Evolutionary conservation across 2,888 invertebrate species (phyloP).

Genomic region (Oasisia sp.): DNA sequence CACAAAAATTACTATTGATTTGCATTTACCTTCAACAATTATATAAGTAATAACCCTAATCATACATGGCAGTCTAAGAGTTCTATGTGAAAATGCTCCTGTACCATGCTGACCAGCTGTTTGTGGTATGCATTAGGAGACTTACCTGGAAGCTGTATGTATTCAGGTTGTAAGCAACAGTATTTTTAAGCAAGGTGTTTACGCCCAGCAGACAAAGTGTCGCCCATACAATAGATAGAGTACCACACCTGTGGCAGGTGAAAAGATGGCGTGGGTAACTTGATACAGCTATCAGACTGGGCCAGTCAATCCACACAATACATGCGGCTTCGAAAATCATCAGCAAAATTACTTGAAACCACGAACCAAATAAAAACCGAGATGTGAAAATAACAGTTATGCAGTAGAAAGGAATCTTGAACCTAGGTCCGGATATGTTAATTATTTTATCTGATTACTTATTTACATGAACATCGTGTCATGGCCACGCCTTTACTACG

Average conservation of each 20-base stretch:
- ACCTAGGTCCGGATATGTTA: not conserved
- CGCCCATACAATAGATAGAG: not conserved
- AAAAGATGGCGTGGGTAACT: not conserved
- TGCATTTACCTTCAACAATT: too few relatives aligned
- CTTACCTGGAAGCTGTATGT: not conserved
- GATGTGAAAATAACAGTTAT: not conserved
- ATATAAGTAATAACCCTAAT: not conserved
- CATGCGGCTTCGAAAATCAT: not conserved
- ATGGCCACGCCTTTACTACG: not conserved
- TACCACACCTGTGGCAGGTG: not conserved
- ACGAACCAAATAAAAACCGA: not conserved
- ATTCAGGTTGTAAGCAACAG: not conserved
- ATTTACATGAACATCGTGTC: not conserved
- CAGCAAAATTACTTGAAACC: too few relatives aligned
- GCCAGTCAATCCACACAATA: not conserved
- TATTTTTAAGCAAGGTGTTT: not conserved
- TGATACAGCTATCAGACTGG: not conserved
- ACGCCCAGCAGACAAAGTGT: not conserved
- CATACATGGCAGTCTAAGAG: not conserved
- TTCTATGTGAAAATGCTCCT: not conserved
- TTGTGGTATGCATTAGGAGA: not conserved
- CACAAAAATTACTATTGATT: too few relatives aligned
- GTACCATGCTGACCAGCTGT: not conserved
- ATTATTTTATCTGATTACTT: not conserved
- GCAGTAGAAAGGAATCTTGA: not conserved